Evolutionary conservation across 2,888 invertebrate species (phyloP).

Genomic region (Papilio demoleus): DNA sequence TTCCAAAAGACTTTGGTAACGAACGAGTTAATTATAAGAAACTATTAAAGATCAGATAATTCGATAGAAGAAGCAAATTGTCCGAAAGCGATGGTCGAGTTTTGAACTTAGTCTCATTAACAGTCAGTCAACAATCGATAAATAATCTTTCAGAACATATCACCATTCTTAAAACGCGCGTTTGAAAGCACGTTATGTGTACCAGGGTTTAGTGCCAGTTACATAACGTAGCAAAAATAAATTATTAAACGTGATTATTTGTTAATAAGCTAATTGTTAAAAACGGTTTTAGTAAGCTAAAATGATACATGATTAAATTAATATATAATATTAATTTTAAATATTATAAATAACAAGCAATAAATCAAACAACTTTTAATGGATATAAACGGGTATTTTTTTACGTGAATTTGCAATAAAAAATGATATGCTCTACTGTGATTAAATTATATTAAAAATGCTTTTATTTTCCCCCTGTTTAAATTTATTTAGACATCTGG

Average conservation of each 20-base stretch:
- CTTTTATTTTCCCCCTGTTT: not conserved
- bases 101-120: too few species aligned
- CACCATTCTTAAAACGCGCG: not conserved
- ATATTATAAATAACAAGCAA: too few species aligned
- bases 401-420: not conserved
- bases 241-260: not conserved
- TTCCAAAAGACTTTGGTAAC: too few species aligned
- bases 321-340: too few species aligned
- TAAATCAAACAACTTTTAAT: conserved; percentile 32
- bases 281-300: not conserved
- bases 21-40: too few species aligned
- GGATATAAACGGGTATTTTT: conserved; percentile 3
- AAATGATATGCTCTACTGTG: not conserved
- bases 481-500: conserved; percentile 11
- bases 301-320: too few species aligned
- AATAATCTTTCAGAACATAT: not conserved
- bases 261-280: not conserved
- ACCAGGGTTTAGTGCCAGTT: not conserved
- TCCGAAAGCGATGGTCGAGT: too few species aligned
- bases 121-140: too few species aligned
- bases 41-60: too few species aligned
- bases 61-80: too few species aligned
- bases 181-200: not conserved
- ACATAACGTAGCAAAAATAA: not conserved
- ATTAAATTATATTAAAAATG: not conserved